Evolutionary conservation across 2,113 vertebrate genomes (phyloP).

Genomic region (Potamarius usumacintae): DNA sequence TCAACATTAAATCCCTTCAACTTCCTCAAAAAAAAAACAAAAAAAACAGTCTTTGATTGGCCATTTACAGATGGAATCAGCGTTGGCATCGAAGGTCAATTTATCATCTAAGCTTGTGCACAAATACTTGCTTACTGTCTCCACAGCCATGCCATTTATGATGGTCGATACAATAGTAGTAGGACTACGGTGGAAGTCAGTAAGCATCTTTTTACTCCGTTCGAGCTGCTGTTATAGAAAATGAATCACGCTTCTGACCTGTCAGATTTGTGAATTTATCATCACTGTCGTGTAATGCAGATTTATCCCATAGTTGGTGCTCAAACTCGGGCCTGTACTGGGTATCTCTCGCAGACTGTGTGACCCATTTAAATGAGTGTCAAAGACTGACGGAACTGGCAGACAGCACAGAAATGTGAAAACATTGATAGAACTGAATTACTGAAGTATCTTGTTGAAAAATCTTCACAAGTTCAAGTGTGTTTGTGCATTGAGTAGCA

Average conservation of each 20-base stretch:
- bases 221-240: not conserved
- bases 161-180: too few species aligned
- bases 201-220: too few species aligned
- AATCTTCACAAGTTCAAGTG: not conserved
- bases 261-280: not conserved
- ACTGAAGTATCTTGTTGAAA: conserved; percentile 8
- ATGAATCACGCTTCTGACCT: not conserved
- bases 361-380: conserved; percentile 1
- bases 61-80: too few species aligned
- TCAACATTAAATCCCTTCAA: too few species aligned
- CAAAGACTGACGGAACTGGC: not conserved
- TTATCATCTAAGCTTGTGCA: too few species aligned
- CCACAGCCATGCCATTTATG: not conserved
- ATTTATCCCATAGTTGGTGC: not conserved
- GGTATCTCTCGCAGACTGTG: not conserved
- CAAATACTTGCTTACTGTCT: too few species aligned
- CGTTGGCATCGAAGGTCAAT: too few species aligned
- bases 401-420: not conserved
- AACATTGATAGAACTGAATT: conserved; percentile 12
- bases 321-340: not conserved
- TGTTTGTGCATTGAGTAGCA: not conserved
- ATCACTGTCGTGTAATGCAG: not conserved
- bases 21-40: too few species aligned
- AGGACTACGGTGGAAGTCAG: too few species aligned
- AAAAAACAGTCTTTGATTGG: too few species aligned